These are phyloP conservation scores for Vanessa cardui DNA, from an alignment of 2,888 invertebrate species.

Conservation along the genomic window DNA sequence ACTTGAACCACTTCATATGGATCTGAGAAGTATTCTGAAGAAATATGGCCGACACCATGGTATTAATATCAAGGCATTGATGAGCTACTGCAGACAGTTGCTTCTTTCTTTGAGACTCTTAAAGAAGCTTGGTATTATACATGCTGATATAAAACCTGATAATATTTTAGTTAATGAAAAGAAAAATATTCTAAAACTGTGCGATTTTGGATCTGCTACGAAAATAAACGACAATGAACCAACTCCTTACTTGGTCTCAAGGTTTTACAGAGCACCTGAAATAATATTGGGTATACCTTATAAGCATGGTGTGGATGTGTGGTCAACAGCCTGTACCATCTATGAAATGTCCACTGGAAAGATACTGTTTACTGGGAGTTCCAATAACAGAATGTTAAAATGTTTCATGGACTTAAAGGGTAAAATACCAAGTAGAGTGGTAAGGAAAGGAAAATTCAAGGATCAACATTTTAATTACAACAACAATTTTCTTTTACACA, in stretches of 20 bases:
- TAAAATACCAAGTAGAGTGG: constrained; percentile 96
- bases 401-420: constrained; percentile 99
- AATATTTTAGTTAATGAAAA: constrained; percentile 99
- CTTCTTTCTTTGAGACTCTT: constrained; percentile 95
- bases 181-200: constrained; percentile 96
- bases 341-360: constrained; percentile 98
- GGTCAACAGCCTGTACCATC: constrained; percentile 99
- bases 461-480: constrained; percentile 98
- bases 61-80: constrained; percentile 96
- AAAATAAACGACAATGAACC: constrained; percentile 96
- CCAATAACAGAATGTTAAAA: constrained; percentile 99
- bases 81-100: constrained; percentile 97
- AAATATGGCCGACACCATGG: constrained; percentile 98
- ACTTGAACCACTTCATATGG: constrained; percentile 97
- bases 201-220: constrained; percentile 99
- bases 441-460: constrained; percentile 96
- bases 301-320: constrained; percentile 97
- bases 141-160: constrained; percentile 99
- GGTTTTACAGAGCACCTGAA: constrained; percentile 99
- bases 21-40: constrained; percentile 93
- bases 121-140: constrained; percentile 96
- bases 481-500: constrained; percentile 97
- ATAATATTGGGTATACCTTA: constrained; percentile 98
- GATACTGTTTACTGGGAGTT: constrained; percentile 98
- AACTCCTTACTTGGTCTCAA: constrained; percentile 98